Conservation (phyloP, 2,113 vertebrate species). For the Prochilodus magdalenae region DNA sequence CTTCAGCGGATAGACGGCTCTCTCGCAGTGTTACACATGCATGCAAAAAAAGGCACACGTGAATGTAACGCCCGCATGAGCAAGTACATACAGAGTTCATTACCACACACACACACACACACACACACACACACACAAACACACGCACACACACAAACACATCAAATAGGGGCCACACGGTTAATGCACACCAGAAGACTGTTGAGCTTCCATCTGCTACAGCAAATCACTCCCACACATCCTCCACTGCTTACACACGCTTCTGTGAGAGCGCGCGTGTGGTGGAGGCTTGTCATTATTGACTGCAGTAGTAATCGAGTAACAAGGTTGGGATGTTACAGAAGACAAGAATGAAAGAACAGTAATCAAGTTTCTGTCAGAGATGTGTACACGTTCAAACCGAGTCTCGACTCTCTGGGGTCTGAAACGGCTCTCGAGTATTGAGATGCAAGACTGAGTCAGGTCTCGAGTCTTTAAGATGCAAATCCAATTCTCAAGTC, state of each 20-base stretch:
- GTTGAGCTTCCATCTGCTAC: not conserved
- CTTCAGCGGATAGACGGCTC: not conserved
- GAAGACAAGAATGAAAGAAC: too few species aligned
- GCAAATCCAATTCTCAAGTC: too few species aligned
- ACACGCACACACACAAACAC: conserved; percentile 1
- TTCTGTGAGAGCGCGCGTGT: not conserved
- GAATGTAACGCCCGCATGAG: not conserved
- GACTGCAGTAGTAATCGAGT: too few species aligned
- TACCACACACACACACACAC: conserved; percentile 13
- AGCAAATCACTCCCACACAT: not conserved
- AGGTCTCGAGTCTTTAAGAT: too few species aligned
- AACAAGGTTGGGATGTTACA: too few species aligned
- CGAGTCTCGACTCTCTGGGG: too few species aligned
- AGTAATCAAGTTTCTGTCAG: too few species aligned
- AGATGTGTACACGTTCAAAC: too few species aligned
- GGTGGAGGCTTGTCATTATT: not conserved
- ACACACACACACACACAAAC: conserved; percentile 2
- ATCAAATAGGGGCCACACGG: not conserved
- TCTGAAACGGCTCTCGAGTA: too few species aligned
- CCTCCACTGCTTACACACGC: not conserved
- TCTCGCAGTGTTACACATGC: conserved; percentile 32
- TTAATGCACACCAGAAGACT: not conserved
- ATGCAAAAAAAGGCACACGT: not conserved
- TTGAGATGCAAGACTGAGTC: too few species aligned
- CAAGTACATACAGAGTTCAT: not conserved